Percentiles rank a stretch among this genome's conserved stretches.
These are phyloP conservation scores for Panulirus ornatus DNA, from an alignment of 1,140 invertebrate species.

Conservation along the genomic window DNA sequence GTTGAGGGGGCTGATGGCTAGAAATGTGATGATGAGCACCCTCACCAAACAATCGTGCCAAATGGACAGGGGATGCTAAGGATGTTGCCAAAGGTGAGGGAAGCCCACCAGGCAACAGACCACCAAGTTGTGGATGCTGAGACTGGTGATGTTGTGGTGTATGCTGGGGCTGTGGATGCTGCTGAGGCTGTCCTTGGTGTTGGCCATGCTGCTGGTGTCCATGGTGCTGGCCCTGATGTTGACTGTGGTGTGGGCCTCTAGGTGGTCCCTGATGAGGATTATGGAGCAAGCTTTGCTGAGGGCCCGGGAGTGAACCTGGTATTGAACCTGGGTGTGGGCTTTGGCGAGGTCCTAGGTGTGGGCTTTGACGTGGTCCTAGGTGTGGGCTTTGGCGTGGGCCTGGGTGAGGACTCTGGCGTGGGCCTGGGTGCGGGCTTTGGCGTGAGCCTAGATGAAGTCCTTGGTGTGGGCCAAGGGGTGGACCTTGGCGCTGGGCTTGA, in stretches of 20 bases:
- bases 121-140: conserved; percentile 47
- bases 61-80: conserved; percentile 58
- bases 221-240: not conserved
- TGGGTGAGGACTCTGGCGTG: not conserved
- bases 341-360: not conserved
- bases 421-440: not conserved
- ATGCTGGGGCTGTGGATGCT: conserved; percentile 18
- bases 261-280: conserved; percentile 13
- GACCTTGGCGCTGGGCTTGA: not conserved
- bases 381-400: conserved; percentile 1
- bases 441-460: not conserved
- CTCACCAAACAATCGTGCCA: conserved; percentile 65
- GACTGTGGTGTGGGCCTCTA: conserved; percentile 19
- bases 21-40: conserved; percentile 43
- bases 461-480: no score
- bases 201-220: conserved; percentile 1
- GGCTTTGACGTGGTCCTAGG: not conserved
- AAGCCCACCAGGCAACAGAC: conserved; percentile 47
- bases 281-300: conserved; percentile 32
- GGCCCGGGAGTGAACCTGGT: conserved; percentile 8
- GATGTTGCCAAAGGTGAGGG: conserved; percentile 59
- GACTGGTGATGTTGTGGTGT: conserved; percentile 27
- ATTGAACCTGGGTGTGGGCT: not conserved
- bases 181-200: conserved; percentile 13
- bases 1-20: conserved; percentile 57